A percentile compares a stretch with the other conserved stretches of the same genome.
Conservation (phyloP, 1,140 invertebrate genomes). For the Pogonomyrmex californicus region DNA sequence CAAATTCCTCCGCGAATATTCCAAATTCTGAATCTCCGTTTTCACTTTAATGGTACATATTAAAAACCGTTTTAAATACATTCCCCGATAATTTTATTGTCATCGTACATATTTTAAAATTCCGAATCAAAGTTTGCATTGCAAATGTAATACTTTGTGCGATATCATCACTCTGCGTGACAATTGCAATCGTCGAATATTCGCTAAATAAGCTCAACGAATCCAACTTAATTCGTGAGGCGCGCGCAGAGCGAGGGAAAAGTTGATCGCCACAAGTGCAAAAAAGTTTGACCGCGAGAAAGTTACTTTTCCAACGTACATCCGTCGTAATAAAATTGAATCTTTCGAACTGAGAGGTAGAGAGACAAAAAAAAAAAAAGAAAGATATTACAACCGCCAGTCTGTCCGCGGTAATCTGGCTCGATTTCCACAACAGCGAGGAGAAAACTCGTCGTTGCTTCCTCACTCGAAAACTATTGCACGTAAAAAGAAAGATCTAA, state of each 20-base stretch:
- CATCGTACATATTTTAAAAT: not conserved
- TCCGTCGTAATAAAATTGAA: conserved; percentile 61
- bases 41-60: not conserved
- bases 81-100: not conserved
- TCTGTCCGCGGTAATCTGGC: conserved; percentile 40
- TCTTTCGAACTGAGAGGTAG: conserved; percentile 24
- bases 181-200: conserved; percentile 6
- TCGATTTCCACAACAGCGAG: conserved; percentile 24
- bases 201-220: conserved; percentile 8
- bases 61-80: not conserved
- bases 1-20: not conserved
- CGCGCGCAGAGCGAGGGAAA: conserved; percentile 15
- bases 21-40: not conserved
- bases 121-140: not conserved
- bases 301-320: conserved; percentile 55
- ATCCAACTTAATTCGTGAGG: conserved; percentile 14
- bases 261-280: conserved; percentile 35
- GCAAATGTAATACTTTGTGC: not conserved
- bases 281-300: conserved; percentile 50
- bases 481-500: not conserved
- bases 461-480: conserved; percentile 26
- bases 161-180: not conserved
- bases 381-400: conserved; percentile 34
- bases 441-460: conserved; percentile 7
- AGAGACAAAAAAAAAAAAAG: not conserved